Evolutionary conservation across 2,113 vertebrate genomes (phyloP), one percentile per base, ranked within the genome.

Genomic region (Heloderma charlesbogerti): DNA sequence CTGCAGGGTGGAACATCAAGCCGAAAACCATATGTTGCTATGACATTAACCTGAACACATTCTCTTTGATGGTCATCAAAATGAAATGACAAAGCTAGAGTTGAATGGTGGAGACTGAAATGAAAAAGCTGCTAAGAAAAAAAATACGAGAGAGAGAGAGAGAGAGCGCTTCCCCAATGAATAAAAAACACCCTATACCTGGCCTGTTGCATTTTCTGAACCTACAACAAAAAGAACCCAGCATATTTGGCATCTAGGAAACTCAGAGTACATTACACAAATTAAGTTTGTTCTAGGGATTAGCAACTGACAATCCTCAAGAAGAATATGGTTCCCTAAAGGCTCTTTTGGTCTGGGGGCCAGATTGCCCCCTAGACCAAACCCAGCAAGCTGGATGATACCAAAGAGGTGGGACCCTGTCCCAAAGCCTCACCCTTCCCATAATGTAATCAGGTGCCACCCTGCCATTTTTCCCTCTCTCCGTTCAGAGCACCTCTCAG

Each of bases 61-160:
- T 96, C 88, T 37, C 94, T 97, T 95, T 94, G 93, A 95, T 96
- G 88, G 94, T 45, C 90, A 92, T 92, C 89, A 81, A 94, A 96
- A 95, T 93, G 90, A 95, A 96, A 90, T 0, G 0, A 91, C 92
- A 95, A 91, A 94, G 91, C 92, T 91, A 93, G 95, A 95, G 75
- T 6, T 79, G 34, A 60, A 92, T 94, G 94, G 94, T 87, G 80
- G 91, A 94, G 84, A 92, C 31, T 48, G 91, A 87, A 95, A 93
- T 88, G 91, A 92, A 95, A 94, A 94, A 86, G 72, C 91, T 94
- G 94, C 93, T 86, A n/a, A 54, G 45, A 43, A 43, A 82, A 93
- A 57, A n/a, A 93, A 51, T 5, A 74, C 27, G 6, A 54, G 10
- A 79, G 25, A 90, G 51, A 84, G 40, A 71, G 75, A 25, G 75